These are phyloP conservation scores for Clarias batrachus DNA, from an alignment of 2,113 vertebrate genomes.

Conservation along the genomic window DNA sequence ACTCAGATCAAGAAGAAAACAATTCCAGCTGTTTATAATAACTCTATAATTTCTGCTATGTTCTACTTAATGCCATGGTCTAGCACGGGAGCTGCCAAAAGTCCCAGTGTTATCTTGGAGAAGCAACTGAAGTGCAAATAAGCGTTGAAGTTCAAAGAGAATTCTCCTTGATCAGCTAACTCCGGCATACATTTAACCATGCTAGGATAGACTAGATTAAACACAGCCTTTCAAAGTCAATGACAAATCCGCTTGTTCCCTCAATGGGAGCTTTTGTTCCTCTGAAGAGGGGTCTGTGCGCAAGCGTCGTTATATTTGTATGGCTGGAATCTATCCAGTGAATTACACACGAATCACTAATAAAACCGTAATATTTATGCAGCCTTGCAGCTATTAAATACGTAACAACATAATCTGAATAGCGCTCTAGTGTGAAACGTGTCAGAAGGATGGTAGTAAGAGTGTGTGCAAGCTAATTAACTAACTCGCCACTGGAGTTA, in stretches of 20 bases:
- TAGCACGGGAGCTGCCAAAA: background rate
- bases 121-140: slow-evolving; percentile 35
- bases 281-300: background rate
- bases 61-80: background rate
- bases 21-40: background rate
- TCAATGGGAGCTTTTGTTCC: background rate
- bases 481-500: background rate
- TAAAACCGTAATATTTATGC: background rate
- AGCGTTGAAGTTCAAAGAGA: slow-evolving; percentile 17
- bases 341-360: background rate
- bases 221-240: slow-evolving; percentile 13
- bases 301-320: background rate
- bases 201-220: slow-evolving; percentile 16
- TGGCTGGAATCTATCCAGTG: background rate
- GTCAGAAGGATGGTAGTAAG: background rate
- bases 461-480: background rate
- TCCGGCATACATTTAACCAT: background rate
- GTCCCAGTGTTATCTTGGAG: background rate
- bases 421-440: background rate
- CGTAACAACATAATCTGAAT: background rate
- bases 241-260: background rate
- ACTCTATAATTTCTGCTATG: background rate
- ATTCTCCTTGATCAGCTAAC: slow-evolving; percentile 25
- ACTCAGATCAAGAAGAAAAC: background rate
- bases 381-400: background rate